Evolutionary conservation across 2,888 invertebrate genomes (phyloP).

Genomic region (Lasioglossum lativentre): DNA sequence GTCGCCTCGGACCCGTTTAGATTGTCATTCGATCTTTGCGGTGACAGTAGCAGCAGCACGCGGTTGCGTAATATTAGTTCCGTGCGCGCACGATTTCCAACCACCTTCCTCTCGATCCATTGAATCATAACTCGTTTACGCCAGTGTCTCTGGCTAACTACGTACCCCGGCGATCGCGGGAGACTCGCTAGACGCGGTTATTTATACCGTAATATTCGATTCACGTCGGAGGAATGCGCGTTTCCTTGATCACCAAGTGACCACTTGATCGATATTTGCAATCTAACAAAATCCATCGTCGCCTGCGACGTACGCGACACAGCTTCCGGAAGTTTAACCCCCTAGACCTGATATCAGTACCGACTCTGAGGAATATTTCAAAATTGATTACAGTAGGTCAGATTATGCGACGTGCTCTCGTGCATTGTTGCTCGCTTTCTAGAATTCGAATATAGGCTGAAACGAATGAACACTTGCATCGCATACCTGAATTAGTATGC

Average conservation of each 20-base stretch:
- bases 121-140: not conserved
- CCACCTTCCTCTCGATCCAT: conserved; percentile 3
- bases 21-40: not conserved
- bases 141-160: conserved; percentile 12
- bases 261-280: not conserved
- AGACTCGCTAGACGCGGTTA: not conserved
- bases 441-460: no score
- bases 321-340: no score
- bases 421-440: no score
- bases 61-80: conserved; percentile 24
- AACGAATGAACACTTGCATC: no score
- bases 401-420: no score
- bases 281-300: not conserved
- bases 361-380: no score
- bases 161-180: conserved; percentile 20
- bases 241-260: not conserved
- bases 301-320: not conserved
- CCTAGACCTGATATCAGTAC: no score
- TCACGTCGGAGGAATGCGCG: not conserved
- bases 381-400: no score
- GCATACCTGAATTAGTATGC: no score
- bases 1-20: not conserved
- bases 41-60: not conserved
- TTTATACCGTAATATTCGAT: not conserved
- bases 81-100: conserved; percentile 2